A percentile compares a stretch with the other conserved stretches of the same genome.
Evolutionary conservation across 1,140 invertebrate genomes (phyloP).

Genomic region (Apis mellifera): DNA sequence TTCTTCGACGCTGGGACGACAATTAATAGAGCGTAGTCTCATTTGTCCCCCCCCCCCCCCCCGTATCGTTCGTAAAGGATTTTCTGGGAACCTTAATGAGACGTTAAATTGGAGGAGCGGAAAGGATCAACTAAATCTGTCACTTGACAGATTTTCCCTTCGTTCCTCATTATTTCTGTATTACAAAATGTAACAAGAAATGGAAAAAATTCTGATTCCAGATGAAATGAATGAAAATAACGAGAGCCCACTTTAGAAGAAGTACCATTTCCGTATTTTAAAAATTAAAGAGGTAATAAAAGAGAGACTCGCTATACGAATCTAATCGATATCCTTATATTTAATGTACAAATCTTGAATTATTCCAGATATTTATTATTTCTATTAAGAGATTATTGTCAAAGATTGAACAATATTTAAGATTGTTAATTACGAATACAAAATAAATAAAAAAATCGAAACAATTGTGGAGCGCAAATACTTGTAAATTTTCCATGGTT

Average conservation of each 20-base stretch:
- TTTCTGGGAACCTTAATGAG: background rate
- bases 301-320: too few species aligned
- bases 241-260: too few species aligned
- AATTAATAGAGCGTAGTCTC: background rate
- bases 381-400: too few species aligned
- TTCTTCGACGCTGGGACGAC: background rate
- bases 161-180: background rate
- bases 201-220: too few species aligned
- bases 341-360: too few species aligned
- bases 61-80: background rate
- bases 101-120: background rate
- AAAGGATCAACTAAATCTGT: background rate
- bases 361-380: too few species aligned
- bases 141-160: background rate
- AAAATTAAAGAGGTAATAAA: background rate
- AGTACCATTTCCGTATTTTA: background rate
- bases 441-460: background rate
- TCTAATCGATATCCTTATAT: too few species aligned
- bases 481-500: constrained; percentile 32
- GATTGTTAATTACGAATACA: too few species aligned
- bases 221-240: too few species aligned
- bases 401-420: too few species aligned
- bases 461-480: background rate
- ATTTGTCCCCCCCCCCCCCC: too few species aligned
- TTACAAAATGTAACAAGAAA: background rate